phyloP scores from a whole-genome alignment of 53 echinoderm and acorn worm genomes.

The Crossaster papposus region DNA sequence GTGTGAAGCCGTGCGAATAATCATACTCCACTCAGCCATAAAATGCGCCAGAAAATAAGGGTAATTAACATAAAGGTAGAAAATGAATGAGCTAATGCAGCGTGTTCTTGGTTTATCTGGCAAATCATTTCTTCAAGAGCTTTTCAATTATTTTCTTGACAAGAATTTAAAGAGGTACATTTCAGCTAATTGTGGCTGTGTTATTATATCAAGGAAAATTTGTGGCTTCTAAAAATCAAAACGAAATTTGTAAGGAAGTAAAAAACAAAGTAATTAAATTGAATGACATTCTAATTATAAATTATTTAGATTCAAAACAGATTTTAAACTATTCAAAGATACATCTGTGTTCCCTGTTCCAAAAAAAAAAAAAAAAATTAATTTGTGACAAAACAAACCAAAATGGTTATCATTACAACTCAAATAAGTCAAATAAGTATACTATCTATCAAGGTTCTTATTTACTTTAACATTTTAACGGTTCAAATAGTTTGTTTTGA shows the following conservation, averaged over 20 bases:
- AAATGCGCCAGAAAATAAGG: not conserved
- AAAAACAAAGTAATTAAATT: no score
- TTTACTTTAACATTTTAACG: not conserved
- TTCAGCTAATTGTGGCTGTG: no score
- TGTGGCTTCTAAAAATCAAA: no score
- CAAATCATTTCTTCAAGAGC: not conserved
- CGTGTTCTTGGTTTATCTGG: not conserved
- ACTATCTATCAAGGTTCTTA: not conserved
- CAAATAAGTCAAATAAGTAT: not conserved
- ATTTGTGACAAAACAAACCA: not conserved
- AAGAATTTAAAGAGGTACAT: not conserved
- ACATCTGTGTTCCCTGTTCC: no score
- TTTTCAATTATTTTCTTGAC: not conserved
- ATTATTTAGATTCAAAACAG: no score
- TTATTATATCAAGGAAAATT: no score
- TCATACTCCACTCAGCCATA: not conserved
- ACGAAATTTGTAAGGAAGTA: no score
- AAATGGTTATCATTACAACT: not conserved
- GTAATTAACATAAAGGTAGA: not conserved
- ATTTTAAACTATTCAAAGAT: no score
- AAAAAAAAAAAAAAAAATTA: not conserved
- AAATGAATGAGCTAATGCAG: not conserved
- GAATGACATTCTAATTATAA: no score
- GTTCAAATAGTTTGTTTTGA: not conserved
- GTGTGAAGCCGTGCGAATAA: slow-evolving; percentile 2